Conservation (phyloP, 2,888 invertebrate species). For the Gisinianus flammeolus region DNA sequence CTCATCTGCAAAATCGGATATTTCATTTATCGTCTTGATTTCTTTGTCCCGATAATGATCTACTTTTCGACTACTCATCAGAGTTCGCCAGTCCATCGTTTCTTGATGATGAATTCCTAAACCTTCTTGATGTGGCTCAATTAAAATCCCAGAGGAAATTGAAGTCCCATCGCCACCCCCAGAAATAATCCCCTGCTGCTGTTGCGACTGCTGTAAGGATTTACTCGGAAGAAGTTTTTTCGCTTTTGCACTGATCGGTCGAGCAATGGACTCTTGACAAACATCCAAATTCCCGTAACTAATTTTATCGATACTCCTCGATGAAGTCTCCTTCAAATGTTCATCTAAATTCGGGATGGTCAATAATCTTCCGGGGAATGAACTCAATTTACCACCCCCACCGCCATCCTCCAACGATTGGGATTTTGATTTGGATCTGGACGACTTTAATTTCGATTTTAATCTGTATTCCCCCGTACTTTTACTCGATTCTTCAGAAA, state of each 20-base stretch:
- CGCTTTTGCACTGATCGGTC: constrained; percentile 54
- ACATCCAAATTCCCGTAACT: constrained; percentile 56
- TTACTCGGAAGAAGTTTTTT: constrained; percentile 45
- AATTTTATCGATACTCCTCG: constrained; percentile 48
- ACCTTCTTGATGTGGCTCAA: constrained; percentile 1
- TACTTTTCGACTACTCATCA: background rate
- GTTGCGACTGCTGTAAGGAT: background rate
- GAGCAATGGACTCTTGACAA: constrained; percentile 49
- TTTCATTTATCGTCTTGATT: background rate
- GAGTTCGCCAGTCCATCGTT: background rate
- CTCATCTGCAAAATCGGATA: background rate
- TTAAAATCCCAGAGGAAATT: background rate
- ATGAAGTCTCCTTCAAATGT: background rate
- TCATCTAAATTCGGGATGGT: constrained; percentile 4
- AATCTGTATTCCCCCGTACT: background rate
- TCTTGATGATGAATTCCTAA: background rate
- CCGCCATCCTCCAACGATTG: background rate
- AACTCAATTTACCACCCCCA: background rate
- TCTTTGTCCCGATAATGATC: background rate
- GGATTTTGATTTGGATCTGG: background rate
- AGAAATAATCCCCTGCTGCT: background rate
- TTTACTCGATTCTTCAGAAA: background rate
- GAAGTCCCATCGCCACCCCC: background rate
- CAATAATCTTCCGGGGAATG: constrained; percentile 14
- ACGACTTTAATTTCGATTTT: background rate